Conservation (phyloP, 2,113 vertebrate species). For the Pelecanoides urinatrix region DNA sequence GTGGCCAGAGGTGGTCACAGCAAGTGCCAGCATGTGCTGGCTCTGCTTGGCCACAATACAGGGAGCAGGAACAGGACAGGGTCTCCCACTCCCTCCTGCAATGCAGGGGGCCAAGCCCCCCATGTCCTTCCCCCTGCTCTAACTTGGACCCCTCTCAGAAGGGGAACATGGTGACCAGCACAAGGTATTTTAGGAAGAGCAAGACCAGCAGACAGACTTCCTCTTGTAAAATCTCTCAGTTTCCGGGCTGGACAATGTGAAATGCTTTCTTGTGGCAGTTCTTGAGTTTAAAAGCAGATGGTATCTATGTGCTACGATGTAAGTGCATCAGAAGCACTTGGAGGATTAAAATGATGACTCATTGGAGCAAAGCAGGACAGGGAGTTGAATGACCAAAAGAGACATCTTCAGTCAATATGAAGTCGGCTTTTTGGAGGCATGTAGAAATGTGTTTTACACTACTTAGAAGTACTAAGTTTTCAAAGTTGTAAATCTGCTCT, state of each 20-base stretch:
- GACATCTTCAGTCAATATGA: not conserved
- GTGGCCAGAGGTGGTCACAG: not conserved
- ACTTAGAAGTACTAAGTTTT: not conserved
- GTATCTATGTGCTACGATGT: not conserved
- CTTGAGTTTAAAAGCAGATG: not conserved
- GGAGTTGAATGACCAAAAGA: not conserved
- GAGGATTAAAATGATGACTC: not conserved
- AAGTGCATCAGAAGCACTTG: not conserved
- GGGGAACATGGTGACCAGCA: not conserved
- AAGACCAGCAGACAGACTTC: not conserved
- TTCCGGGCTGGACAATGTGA: not conserved
- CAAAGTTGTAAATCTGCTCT: not conserved
- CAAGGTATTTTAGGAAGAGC: not conserved
- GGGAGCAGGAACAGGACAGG: not conserved
- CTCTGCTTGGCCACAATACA: not conserved
- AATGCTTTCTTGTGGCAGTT: not conserved
- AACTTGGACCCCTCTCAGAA: not conserved
- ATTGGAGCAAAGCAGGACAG: not conserved
- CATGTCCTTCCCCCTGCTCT: not conserved
- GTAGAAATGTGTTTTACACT: not conserved
- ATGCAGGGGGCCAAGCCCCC: too few species aligned
- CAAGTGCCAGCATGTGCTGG: accelerated
- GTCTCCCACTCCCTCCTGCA: not conserved
- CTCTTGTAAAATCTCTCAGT: not conserved
- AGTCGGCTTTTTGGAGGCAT: not conserved